Base-by-base conservation (phyloP, 2,113 vertebrate species). In the Ictalurus punctatus region DNA sequence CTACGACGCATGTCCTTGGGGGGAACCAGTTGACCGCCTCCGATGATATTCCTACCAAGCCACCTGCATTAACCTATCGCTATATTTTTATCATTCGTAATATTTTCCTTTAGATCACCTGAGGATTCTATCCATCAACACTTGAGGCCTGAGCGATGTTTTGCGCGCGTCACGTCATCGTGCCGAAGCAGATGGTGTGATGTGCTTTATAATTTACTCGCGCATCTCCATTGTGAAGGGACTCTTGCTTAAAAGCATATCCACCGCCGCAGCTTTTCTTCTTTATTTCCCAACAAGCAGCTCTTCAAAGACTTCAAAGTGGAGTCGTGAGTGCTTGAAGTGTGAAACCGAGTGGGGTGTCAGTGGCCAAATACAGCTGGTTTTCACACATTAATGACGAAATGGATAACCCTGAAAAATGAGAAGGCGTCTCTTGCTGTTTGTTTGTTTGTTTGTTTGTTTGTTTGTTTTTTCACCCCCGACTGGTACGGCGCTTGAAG, bases 361-460 rank as follows among this genome's bases (percentile, higher is more conserved):
- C 85, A 27, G 30, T 83, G 79, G 37, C 82, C 88, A 91, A 91
- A 91, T 90, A 89, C 92, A 93, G 92, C 90, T 92, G 92, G 89
- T 92, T 87, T 89, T 82, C 10, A 59, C 83, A 86, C 69, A 67
- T 48, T 83, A 91, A 89, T 86, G 81, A 23, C 87, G 87, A 89
- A 82, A 79, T 65, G 65, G 59, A 30, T 34, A 80, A 37, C 61
- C 61, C 80, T 84, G 88, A 44, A 89, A 83, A 87, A 84, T 63
- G 19, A 58, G 44, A 48, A 84, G 85, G 30, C 54, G 16, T 73
- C 37, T 14, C 8, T 61, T 61, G 17, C 44, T 80, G 34, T 61
- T 59, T 88, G n/a, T 84, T 52, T 76, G 27, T 44, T 63, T 82
- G 17, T 44, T 63, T 82, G 17, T 44, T 71, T 67, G 71, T 34